Base-by-base conservation (phyloP, 2,113 vertebrate species). In the Apaloderma vittatum region DNA sequence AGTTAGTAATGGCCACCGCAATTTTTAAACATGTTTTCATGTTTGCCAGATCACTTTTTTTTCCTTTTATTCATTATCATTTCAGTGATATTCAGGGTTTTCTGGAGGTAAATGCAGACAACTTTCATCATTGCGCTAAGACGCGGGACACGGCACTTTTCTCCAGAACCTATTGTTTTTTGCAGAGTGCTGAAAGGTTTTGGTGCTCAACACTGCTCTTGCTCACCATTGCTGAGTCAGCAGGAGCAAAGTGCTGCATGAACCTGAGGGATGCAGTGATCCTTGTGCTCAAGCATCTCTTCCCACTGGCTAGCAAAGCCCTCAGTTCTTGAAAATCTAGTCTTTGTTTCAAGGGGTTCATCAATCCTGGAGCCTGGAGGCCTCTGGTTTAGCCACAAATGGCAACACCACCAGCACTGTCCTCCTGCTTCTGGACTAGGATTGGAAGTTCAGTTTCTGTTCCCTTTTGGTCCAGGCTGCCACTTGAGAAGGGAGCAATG, bases 61-160 rank as follows among this genome's bases (percentile, higher is more conserved):
- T 52, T 45, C 16, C 16, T 34, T 29, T 32, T 30, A 55, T 80
- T 32, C 30, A 40, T 40, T 40, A 40, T 40, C 40, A 40, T 40
- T 68, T 63, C 48, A 79, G 48, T 51, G 32, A n/a, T 72, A 17
- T 23, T 88, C 18, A 11, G 34, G 21, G 15, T 17, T 66, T 81
- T 67, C 36, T 77, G 65, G 27, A 67, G 72, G 19, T 20, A 68
- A 86, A 72, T 58, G 20, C 32, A 26, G 55, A 27, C 37, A 30
- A 49, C 8, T 90, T 87, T 75, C 58, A 51, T 82, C 7, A 0
- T 17, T 27, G 36, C 57, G 59, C 45, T 57, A 34, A 57, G 67
- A 13, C 49, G 30, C 0, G 0, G 12, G 67, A 13, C 49, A n/a
- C 0, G 0, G 12, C 40, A 18, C 46, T 54, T 58, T 70, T 9